These are phyloP conservation scores for Fragum whitleyi DNA, from an alignment of 2,888 invertebrate genomes.

Conservation along the genomic window DNA sequence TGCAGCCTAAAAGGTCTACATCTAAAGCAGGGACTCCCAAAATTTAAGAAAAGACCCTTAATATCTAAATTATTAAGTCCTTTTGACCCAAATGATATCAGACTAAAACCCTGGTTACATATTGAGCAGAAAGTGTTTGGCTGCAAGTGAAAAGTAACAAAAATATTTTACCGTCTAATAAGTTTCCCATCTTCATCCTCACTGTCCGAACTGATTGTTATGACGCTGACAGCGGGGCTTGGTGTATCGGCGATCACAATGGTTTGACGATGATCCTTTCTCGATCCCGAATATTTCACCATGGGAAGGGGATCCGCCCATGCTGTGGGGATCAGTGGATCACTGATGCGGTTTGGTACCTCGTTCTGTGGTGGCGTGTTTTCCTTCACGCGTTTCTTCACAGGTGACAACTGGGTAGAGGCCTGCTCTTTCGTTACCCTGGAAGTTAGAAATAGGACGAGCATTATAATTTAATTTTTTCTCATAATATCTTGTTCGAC, in stretches of 20 bases:
- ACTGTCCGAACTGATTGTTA: slow-evolving; percentile 97
- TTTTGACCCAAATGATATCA: too few species aligned
- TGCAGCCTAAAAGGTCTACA: too few species aligned
- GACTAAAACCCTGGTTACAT: too few species aligned
- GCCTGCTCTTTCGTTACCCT: slow-evolving; percentile 78
- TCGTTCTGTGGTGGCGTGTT: slow-evolving; percentile 90
- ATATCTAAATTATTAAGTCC: too few species aligned
- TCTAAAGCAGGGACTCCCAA: too few species aligned
- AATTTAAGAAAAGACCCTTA: too few species aligned
- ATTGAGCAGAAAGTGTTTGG: too few species aligned
- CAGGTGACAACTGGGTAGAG: slow-evolving; percentile 94
- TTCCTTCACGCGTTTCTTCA: slow-evolving; percentile 98
- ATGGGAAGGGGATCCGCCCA: slow-evolving; percentile 66
- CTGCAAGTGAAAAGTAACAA: too few species aligned
- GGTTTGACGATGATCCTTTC: slow-evolving; percentile 89
- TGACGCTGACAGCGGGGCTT: slow-evolving; percentile 96
- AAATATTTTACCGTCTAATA: slow-evolving; percentile 42
- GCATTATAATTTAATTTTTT: too few species aligned
- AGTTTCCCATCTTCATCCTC: slow-evolving; percentile 86
- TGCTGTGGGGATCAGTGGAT: slow-evolving; percentile 65
- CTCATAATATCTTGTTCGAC: too few species aligned
- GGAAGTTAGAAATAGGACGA: slow-evolving; percentile 85
- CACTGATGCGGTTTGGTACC: slow-evolving; percentile 49
- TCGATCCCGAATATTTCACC: slow-evolving; percentile 61
- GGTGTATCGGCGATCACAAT: slow-evolving; percentile 98